phyloP scores from a whole-genome alignment of 2,888 invertebrate genomes.

The Nipponacmea schrenckii region DNA sequence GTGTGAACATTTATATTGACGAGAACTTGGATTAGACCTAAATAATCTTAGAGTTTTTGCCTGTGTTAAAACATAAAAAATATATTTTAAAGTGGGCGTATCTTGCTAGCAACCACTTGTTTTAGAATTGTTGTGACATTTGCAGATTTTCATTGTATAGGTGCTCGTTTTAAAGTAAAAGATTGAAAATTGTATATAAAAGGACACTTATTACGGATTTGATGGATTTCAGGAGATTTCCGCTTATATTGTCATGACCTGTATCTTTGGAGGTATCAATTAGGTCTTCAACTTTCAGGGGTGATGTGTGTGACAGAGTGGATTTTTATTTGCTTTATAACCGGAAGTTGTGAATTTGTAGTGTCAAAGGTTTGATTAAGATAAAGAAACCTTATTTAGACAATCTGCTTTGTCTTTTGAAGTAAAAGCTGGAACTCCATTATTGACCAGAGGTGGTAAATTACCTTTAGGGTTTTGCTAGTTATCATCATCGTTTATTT shows the following conservation, averaged over 20 bases:
- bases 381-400: not conserved
- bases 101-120: too few relatives aligned
- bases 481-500: not conserved
- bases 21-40: too few relatives aligned
- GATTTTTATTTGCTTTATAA: not conserved
- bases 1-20: too few relatives aligned
- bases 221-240: not conserved
- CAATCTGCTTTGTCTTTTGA: not conserved
- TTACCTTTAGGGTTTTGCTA: not conserved
- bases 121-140: not conserved
- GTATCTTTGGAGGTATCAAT: not conserved
- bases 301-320: not conserved
- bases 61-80: too few relatives aligned
- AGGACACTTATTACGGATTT: not conserved
- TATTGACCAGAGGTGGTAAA: not conserved
- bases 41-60: too few relatives aligned
- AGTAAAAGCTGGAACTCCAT: not conserved
- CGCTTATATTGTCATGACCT: not conserved
- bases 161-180: too few relatives aligned
- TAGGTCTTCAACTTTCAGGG: not conserved
- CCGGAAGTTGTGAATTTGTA: not conserved
- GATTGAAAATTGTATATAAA: not conserved
- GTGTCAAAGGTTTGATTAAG: not conserved
- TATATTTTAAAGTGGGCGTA: too few relatives aligned
- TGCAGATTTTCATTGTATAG: not conserved